Evolutionary conservation across 2,113 vertebrate species (phyloP), one percentile per base, ranked within the genome.

Genomic region (Pachyramphus minor): DNA sequence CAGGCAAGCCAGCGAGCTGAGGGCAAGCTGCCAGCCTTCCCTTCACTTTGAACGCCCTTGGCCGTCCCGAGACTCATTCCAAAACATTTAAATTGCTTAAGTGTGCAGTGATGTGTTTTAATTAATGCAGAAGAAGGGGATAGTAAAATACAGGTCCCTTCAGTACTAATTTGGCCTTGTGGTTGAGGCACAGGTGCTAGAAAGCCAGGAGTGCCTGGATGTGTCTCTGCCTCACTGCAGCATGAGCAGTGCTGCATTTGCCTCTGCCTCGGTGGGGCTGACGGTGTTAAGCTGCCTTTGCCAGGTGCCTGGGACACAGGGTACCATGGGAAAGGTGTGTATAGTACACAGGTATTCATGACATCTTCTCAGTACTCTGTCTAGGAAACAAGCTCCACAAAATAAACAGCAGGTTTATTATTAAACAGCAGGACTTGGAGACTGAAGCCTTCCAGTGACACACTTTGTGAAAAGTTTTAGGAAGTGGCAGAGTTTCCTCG

Each of bases 11-110:
- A 91, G 94, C 0, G 21, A 97, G 83, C 69, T 4, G 31, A 35
- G 58, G 97, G 96, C 79, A 44, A 25, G 30, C 53, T 92, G 97
- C 97, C 97, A 97, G 69, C 39, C 60, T 63, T 87, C 71, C 23
- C 44, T 58, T 86, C 63, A 39, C 93, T 97, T 96, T 85, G 95
- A 96, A 96, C 1, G 85, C 93, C 96, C 85, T 96, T 97, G 95
- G 97, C 92, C 0, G 77, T 97, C 93, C 77, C 5, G 71, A 90
- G 64, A 62, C 88, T 96, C 39, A 4, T 78, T 96, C 78, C 87
- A 93, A 79, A 81, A 82, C 74, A 94, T 96, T 97, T 91, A 91
- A 95, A 97, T 97, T 91, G 86, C 84, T 97, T 84, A 94, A 94
- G 86, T 92, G 92, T 77, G 90, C 74, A 93, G 84, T 0, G 55